Base-by-base conservation (phyloP, 2,797 vertebrate species). In the Garrulus glandarius region DNA sequence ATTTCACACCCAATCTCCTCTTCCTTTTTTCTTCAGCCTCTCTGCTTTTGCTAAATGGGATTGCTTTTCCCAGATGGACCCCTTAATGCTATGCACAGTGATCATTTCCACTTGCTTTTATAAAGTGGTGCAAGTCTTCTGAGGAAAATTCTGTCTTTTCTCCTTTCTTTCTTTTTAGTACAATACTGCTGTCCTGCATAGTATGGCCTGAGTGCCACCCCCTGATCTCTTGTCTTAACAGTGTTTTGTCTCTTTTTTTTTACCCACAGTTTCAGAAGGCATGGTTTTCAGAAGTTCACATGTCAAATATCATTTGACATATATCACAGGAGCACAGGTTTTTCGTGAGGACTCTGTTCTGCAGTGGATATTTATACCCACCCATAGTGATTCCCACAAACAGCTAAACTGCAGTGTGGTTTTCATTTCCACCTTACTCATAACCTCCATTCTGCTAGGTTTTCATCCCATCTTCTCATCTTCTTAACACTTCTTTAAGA, bases 1-100 rank as follows among this genome's bases (percentile, higher is more conserved):
- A 92, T 97, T 95, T 94, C 94, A 96, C 84, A 91, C 84, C 78
- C 86, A 85, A 80, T 89, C 91, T 92, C 71, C 43, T 93, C 57
- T 88, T 79, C 47, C 78, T 94, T 95, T 94, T 36, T 93, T 89
- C 74, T 87, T 81, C 89, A 83, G 71, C 64, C 78, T 93, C 59
- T 92, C 46, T 91, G 78, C 77, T 79, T 65, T 89, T 55, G 81
- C 49, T 92, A 91, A 87, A 91, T 83, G 81, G 90, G 74, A 91
- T 96, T 83, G 76, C 47, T 84, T 93, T 84, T 89, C 92, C 94
- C 94, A 91, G 41, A 46, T 63, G 92, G 75, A 63, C 34, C 22
- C 60, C 63, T 63, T 74, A 75, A 89, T 82, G 74, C 27, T 77
- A 13, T 71, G 64, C 78, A 87, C 81, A 87, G 29, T 52, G 24